Evolutionary conservation across 2,888 invertebrate species (phyloP), one percentile per base, ranked within the genome.

Genomic region (Smittia aterrima): DNA sequence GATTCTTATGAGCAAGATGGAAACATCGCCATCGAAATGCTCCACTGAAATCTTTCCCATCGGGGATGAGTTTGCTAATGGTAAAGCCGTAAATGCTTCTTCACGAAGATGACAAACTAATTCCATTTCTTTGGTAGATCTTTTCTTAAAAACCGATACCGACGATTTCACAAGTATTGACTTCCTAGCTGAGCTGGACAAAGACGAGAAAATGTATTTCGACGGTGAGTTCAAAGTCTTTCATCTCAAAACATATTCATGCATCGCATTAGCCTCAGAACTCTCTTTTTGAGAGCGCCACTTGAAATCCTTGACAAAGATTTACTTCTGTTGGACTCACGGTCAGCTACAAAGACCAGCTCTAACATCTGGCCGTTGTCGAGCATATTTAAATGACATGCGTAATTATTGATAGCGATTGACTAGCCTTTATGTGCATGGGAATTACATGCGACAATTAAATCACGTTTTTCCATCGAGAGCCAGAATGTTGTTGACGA

Each of bases 1-100:
- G 38, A 80, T 78, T 75, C 82, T 83, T 82, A 80, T 81, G 77
- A 79, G 80, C 77, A 82, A 83, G 79, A 77, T 78, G 79, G 83
- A 83, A 78, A 81, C 81, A 20, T 82, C 83, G 76, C 81, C 83
- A 76, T 78, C 78, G 76, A 79, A 81, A 76, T 81, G 81, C 78
- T 76, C 79, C 71, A 71, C 75, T 64, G 77, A 77, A 72, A 76
- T 77, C 62, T 67, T 75, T 73, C 71, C 76, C 27, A 76, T 77
- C 73, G 77, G 77, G 75, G 76, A 77, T 76, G 75, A 76, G 76
- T 77, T 77, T 75, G 75, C 76, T 75, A 75, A 75, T 74, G 75
- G 77, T 77, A 74, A 7, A 25, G 32, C 3, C 9, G 32, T 2
- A 32, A n/a, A 27, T 6, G n/a, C 9, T 32, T 47, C 47, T 11